Base-by-base conservation (phyloP, 2,888 invertebrate species). In the Scaptomyza parva region DNA sequence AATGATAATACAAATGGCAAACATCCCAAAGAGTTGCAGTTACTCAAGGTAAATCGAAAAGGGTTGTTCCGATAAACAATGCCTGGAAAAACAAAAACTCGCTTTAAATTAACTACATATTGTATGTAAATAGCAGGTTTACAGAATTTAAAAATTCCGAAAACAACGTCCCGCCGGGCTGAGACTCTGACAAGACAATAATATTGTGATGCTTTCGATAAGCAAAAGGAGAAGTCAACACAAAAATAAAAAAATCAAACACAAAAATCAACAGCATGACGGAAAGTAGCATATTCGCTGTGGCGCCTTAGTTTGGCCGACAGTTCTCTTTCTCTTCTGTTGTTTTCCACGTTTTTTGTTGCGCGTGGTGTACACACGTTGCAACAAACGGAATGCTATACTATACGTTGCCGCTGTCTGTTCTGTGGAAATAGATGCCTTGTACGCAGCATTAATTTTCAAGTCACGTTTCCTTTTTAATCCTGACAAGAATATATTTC, bases 401-500 rank as follows among this genome's bases (percentile, higher is more conserved):
- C 55, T 48, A 63, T 57, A 26, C 22, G 14, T 35, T 40, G 39
- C 24, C 47, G 37, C 40, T 57, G 69, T 67, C 40, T 57, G 67
- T 67, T 47, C 50, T 45, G 26, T 43, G 68, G 53, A 76, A 64
- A 66, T 52, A 45, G 55, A 57, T 72, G 70, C 64, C 63, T 83
- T 83, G 62, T 78, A 74, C 81, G 87, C 89, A 80, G 82, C 79
- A 86, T 90, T 90, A 83, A 89, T 87, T 90, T 91, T 88, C 91
- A 63, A 89, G 89, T 90, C 91, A 91, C 91, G 91, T 91, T 85
- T 88, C 86, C 90, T 90, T 91, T 91, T 91, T 91, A 91, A 91
- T 91, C 91, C 91, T 91, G 91, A 91, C 91, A 91, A 89, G 91
- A 91, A 91, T 91, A 91, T 90, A 89, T 90, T 89, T 88, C 85